Percentiles rank a stretch among this genome's conserved stretches.
These are phyloP conservation scores for Mythimna albipuncta DNA, from an alignment of 2,888 invertebrate genomes.

Conservation along the genomic window DNA sequence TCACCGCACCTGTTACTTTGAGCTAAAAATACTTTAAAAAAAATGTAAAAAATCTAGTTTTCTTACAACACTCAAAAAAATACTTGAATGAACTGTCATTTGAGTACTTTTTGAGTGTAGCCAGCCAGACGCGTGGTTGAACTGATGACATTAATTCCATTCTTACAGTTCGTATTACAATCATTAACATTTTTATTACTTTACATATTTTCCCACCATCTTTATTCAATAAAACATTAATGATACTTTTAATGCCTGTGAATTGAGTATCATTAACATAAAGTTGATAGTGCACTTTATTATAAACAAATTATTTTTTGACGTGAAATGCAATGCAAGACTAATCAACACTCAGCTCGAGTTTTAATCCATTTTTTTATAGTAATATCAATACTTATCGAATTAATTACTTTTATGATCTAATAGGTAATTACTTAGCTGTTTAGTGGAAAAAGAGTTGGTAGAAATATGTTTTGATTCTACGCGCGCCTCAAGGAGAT, in stretches of 20 bases:
- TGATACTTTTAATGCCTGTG: neutral
- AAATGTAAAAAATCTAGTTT: too few relatives aligned
- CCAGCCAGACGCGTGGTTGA: slow-evolving; percentile 13
- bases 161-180: neutral
- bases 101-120: slow-evolving; percentile 13
- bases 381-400: neutral
- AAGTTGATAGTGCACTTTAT: neutral
- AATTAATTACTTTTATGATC: neutral
- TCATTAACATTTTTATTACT: slow-evolving; percentile 14
- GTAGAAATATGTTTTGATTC: neutral
- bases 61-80: too few relatives aligned
- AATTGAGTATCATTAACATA: slow-evolving; percentile 1
- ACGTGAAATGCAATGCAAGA: neutral
- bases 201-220: slow-evolving; percentile 19
- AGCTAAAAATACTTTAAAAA: too few relatives aligned
- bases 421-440: neutral
- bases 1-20: too few relatives aligned
- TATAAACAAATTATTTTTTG: neutral
- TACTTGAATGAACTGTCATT: neutral
- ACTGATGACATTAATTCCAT: slow-evolving; percentile 17
- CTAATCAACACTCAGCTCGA: neutral
- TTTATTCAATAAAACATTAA: neutral
- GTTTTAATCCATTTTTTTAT: neutral
- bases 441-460: neutral
- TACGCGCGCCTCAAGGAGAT: too few relatives aligned